Evolutionary conservation across 2,888 invertebrate genomes (phyloP), one percentile per base, ranked within the genome.

Genomic region (Buathra laborator): DNA sequence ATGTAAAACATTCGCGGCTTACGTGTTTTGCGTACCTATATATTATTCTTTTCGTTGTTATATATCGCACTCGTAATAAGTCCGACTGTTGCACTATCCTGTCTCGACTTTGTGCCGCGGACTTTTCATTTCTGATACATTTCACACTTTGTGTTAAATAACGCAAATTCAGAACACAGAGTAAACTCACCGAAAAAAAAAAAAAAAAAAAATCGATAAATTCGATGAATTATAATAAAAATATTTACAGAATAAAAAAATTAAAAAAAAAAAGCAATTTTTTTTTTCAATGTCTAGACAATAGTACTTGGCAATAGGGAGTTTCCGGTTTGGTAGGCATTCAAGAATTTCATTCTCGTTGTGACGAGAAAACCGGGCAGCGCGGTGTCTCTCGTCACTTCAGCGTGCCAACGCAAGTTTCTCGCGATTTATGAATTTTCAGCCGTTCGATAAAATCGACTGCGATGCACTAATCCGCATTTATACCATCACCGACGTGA

Each of bases 311-410:
- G 84, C 85, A 85, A 81, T 72, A 77, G 71, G 67, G 79, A 53
- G 83, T 84, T 87, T 87, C 86, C 87, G 87, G 87, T 86, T 85
- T 85, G 84, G 84, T 86, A 81, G 56, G 64, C 81, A 79, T 84
- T 77, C 84, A 86, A 81, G 86, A 87, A 87, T 87, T 86, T 86
- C 83, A 86, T 83, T 86, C 83, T 86, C 79, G 79, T 43, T 59
- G 75, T 37, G 48, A n/a, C 64, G 43, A 24, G 46, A 1, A 14
- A 1, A 10, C 62, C 29, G 59, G 3, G 44, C 44, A 24, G 24
- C 2, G 67, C 67, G 59, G 51, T 66, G 46, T 75, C 64, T 29
- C 43, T 82, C 82, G 79, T 79, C 53, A 78, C 64, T 64, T 24
- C 24, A 24, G 46, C 67, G 78, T 51, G 79, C 76, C 75, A 67